These are phyloP conservation scores for Cairina moschata DNA, from an alignment of 2,113 vertebrate species.

Conservation along the genomic window DNA sequence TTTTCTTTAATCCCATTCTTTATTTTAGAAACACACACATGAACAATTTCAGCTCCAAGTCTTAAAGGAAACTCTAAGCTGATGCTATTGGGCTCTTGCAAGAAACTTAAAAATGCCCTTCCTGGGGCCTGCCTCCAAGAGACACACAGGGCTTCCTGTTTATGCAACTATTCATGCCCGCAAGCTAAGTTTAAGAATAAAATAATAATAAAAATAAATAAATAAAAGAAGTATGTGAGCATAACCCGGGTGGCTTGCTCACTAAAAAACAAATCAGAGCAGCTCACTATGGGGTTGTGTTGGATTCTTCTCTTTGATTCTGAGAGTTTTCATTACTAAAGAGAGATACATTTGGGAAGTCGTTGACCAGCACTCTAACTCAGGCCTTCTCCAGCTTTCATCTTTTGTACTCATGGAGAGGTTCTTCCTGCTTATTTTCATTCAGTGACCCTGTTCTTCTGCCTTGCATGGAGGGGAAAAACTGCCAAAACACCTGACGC, in stretches of 20 bases:
- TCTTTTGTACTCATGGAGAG: background rate
- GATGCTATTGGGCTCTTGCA: background rate
- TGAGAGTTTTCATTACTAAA: background rate
- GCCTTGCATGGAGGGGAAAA: background rate
- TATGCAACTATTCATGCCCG: background rate
- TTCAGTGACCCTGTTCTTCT: rapidly evolving
- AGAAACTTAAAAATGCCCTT: slow-evolving; percentile 30
- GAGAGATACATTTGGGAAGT: background rate
- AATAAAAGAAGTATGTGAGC: background rate
- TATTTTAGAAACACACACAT: slow-evolving; percentile 5
- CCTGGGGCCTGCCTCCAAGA: slow-evolving; percentile 19
- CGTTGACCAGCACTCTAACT: background rate
- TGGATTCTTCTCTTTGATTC: background rate
- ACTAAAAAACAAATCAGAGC: background rate
- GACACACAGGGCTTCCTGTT: slow-evolving; percentile 36
- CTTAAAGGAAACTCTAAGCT: slow-evolving; percentile 13
- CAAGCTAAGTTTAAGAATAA: background rate
- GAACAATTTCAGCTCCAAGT: background rate
- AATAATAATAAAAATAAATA: background rate
- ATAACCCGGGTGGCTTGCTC: background rate
- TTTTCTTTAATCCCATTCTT: slow-evolving; percentile 29
- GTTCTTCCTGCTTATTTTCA: background rate
- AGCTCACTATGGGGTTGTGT: background rate
- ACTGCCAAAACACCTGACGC: background rate
- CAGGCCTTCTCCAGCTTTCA: background rate